phyloP scores from a whole-genome alignment of 2,113 vertebrate genomes.

The Conger conger region DNA sequence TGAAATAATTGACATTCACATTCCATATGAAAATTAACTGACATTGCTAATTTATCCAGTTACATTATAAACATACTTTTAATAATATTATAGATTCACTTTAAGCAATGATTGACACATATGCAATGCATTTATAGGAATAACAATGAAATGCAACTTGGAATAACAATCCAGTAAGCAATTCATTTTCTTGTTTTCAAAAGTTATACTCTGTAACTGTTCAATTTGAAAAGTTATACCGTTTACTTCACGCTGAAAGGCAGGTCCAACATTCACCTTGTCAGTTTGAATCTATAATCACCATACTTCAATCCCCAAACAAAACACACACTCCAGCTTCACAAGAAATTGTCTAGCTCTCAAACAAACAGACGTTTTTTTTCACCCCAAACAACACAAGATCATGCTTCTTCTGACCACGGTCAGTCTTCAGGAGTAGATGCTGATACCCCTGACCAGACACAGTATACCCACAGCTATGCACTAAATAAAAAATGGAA shows the following conservation, averaged over 20 bases:
- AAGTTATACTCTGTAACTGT: not conserved
- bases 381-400: not conserved
- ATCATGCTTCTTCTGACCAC: not conserved
- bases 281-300: not conserved
- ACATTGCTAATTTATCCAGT: not conserved
- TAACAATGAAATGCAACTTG: not conserved
- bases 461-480: not conserved
- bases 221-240: too few relatives aligned
- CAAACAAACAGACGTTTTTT: not conserved
- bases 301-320: not conserved
- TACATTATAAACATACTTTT: not conserved
- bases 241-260: not conserved
- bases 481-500: not conserved
- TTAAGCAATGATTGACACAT: not conserved
- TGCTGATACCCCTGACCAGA: not conserved
- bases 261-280: not conserved
- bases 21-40: not conserved
- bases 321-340: not conserved
- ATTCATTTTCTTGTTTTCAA: not conserved
- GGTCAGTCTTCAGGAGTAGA: not conserved
- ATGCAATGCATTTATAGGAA: not conserved
- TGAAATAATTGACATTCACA: too few relatives aligned
- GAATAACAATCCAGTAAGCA: not conserved
- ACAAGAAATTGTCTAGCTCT: not conserved
- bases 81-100: not conserved